Percentiles rank a stretch among this genome's conserved stretches.
These are phyloP conservation scores for Rhinophrynus dorsalis DNA, from an alignment of 2,797 vertebrate species.

Conservation along the genomic window DNA sequence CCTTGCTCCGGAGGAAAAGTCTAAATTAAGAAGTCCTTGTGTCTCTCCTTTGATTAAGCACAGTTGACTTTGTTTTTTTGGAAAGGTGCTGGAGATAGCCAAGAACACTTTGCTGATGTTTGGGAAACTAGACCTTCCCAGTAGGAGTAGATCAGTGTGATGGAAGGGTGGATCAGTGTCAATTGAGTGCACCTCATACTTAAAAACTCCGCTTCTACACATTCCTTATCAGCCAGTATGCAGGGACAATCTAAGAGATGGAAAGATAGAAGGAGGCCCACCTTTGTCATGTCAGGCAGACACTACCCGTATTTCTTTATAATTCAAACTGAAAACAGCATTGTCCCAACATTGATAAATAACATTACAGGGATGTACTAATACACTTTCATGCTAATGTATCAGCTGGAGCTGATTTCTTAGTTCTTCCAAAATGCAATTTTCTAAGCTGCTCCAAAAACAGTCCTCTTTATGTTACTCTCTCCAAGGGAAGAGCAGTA, in stretches of 20 bases:
- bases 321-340: too few relatives aligned
- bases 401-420: too few relatives aligned
- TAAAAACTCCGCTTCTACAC: too few relatives aligned
- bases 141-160: conserved; percentile 26
- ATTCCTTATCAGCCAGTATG: background rate
- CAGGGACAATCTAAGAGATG: background rate
- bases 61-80: conserved; percentile 39
- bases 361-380: too few relatives aligned
- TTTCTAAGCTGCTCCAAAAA: too few relatives aligned
- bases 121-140: conserved; percentile 34
- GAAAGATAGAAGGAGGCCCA: background rate
- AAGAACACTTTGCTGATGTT: conserved; percentile 41
- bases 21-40: conserved; percentile 69
- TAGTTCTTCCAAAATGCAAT: too few relatives aligned
- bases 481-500: too few relatives aligned
- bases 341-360: too few relatives aligned
- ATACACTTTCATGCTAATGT: too few relatives aligned
- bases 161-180: conserved; percentile 29
- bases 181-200: background rate
- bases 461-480: too few relatives aligned
- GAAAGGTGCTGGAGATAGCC: conserved; percentile 36
- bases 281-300: background rate
- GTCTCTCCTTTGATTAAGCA: conserved; percentile 57
- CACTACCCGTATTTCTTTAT: too few relatives aligned
- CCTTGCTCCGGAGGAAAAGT: conserved; percentile 54